phyloP scores from a whole-genome alignment of 2,797 vertebrate genomes.

The Setipinna tenuifilis region DNA sequence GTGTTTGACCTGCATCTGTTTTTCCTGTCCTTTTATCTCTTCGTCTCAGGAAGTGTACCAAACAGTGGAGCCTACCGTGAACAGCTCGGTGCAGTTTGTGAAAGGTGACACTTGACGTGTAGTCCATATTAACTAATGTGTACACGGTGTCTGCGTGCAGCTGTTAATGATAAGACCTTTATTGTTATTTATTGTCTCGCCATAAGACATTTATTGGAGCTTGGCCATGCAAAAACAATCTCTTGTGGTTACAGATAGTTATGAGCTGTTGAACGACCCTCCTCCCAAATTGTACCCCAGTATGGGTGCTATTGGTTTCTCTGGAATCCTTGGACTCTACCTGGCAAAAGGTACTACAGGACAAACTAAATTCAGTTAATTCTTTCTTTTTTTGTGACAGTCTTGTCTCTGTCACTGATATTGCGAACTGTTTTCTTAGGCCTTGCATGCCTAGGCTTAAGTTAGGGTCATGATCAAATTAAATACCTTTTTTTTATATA shows the following conservation, averaged over 20 bases:
- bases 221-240: not conserved
- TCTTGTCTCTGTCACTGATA: too few relatives aligned
- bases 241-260: slow-evolving; percentile 69
- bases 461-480: too few relatives aligned
- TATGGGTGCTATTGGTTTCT: slow-evolving; percentile 85
- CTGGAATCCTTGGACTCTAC: slow-evolving; percentile 88
- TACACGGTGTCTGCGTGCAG: slow-evolving; percentile 41
- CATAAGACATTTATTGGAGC: not conserved
- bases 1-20: slow-evolving; percentile 32
- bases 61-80: slow-evolving; percentile 79
- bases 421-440: too few relatives aligned
- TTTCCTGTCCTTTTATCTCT: slow-evolving; percentile 31
- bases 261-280: slow-evolving; percentile 83
- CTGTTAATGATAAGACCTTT: not conserved
- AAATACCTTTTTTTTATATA: too few relatives aligned
- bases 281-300: slow-evolving; percentile 89
- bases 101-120: slow-evolving; percentile 74
- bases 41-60: slow-evolving; percentile 76
- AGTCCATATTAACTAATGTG: not conserved
- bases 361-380: not conserved
- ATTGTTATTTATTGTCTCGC: slow-evolving; percentile 38
- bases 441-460: too few relatives aligned
- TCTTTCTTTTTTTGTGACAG: too few relatives aligned
- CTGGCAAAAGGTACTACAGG: slow-evolving; percentile 82
- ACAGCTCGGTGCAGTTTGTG: slow-evolving; percentile 70